Percentiles rank a stretch among this genome's conserved stretches.
These are phyloP conservation scores for Struthidea cinerea DNA, from an alignment of 2,113 vertebrate genomes.

Conservation along the genomic window DNA sequence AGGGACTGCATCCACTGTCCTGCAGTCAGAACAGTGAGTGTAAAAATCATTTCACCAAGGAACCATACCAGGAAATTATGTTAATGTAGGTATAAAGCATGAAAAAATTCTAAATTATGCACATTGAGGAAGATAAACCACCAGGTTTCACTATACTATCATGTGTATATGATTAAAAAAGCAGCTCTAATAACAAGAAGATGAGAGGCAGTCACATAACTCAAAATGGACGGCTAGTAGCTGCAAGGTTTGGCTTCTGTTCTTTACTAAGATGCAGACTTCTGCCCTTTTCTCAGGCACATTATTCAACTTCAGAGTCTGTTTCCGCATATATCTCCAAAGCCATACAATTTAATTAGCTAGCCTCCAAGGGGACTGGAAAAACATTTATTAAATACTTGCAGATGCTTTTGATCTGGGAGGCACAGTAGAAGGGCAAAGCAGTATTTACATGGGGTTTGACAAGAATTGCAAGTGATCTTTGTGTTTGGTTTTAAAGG, in stretches of 20 bases:
- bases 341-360: not conserved
- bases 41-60: not conserved
- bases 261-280: not conserved
- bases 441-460: not conserved
- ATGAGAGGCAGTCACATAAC: not conserved
- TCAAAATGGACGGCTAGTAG: not conserved
- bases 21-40: not conserved
- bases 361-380: not conserved
- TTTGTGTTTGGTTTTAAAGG: not conserved
- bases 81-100: not conserved
- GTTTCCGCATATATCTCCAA: not conserved
- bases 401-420: not conserved
- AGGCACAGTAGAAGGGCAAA: not conserved
- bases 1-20: not conserved
- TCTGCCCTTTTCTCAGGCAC: not conserved
- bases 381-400: not conserved
- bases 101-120: not conserved
- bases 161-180: not conserved
- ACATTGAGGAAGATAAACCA: not conserved
- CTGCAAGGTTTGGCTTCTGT: not conserved
- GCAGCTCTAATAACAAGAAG: not conserved
- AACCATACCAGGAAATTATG: not conserved
- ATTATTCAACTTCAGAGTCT: not conserved
- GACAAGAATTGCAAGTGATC: not conserved
- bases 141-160: not conserved